These are phyloP conservation scores for Eupelmus urozonus DNA, from an alignment of 2,888 invertebrate species.

Conservation along the genomic window DNA sequence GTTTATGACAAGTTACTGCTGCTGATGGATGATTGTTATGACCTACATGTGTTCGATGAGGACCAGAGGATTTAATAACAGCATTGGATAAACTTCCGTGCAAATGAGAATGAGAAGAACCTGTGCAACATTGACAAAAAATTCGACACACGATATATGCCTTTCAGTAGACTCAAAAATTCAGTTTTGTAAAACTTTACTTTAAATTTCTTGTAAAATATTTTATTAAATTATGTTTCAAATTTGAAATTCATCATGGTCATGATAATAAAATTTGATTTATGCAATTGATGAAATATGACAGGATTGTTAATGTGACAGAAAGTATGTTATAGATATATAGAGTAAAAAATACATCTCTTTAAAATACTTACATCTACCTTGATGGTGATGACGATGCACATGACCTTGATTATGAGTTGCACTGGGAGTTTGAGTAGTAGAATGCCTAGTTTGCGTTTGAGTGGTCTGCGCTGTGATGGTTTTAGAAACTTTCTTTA, in stretches of 20 bases:
- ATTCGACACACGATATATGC: constrained; percentile 49
- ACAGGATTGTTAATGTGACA: constrained; percentile 26
- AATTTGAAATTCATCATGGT: constrained; percentile 14
- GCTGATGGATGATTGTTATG: constrained; percentile 71
- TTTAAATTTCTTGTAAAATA: constrained; percentile 19
- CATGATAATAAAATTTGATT: too few species aligned
- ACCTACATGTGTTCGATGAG: constrained; percentile 67
- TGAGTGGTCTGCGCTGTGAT: constrained; percentile 63
- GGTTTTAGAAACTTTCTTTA: constrained; percentile 55
- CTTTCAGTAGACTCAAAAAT: constrained; percentile 17
- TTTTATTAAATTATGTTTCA: constrained; percentile 9
- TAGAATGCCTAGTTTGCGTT: constrained; percentile 74
- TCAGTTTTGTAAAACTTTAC: constrained; percentile 10
- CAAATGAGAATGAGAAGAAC: constrained; percentile 69
- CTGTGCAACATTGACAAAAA: constrained; percentile 62
- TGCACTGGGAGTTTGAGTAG: constrained; percentile 72
- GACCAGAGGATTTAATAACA: constrained; percentile 65
- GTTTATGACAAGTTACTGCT: constrained; percentile 72
- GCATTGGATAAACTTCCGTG: constrained; percentile 68
- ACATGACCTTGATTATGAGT: constrained; percentile 66
- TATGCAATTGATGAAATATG: constrained; percentile 15
- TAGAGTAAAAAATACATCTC: background rate
- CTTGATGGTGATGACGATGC: constrained; percentile 65
- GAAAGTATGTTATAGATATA: background rate
- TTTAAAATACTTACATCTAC: constrained; percentile 65